Percentiles rank a stretch among this genome's conserved stretches.
Conservation (phyloP, 2,113 vertebrate species). For the Spea bombifrons region DNA sequence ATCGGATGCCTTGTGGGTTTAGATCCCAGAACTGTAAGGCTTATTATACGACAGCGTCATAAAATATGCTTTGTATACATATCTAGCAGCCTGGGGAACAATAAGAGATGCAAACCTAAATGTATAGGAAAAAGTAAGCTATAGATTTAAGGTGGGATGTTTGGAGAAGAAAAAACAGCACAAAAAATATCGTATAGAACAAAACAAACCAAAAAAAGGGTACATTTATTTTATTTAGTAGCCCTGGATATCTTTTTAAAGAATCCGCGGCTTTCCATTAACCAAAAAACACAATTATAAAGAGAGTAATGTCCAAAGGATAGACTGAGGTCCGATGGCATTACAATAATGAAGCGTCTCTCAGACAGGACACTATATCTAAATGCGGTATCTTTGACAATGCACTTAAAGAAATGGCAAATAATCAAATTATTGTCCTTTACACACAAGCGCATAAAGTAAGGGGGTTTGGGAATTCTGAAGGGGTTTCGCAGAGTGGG, state of each 20-base stretch:
- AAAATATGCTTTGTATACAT: too few relatives aligned
- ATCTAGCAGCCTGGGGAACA: too few relatives aligned
- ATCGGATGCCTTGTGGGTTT: too few relatives aligned
- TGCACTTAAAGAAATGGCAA: constrained; percentile 1
- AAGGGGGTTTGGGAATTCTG: background rate
- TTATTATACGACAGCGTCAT: too few relatives aligned
- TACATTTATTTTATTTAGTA: too few relatives aligned
- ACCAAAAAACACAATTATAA: background rate
- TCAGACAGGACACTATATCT: background rate
- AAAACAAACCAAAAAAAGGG: too few relatives aligned
- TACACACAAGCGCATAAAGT: constrained; percentile 8
- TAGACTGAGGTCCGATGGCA: background rate
- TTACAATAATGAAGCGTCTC: background rate
- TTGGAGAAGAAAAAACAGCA: too few relatives aligned
- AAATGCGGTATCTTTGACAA: constrained; percentile 13
- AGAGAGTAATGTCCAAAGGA: background rate
- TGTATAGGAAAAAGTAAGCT: too few relatives aligned
- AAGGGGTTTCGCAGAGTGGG: too few relatives aligned
- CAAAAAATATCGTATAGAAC: background rate
- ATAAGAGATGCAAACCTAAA: too few relatives aligned
- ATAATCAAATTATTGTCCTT: background rate
- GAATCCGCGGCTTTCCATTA: background rate
- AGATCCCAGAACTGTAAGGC: too few relatives aligned
- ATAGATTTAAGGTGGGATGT: too few relatives aligned
- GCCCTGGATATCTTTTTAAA: background rate